Conservation (phyloP, 1,140 invertebrate genomes). For the Mamestra configurata region DNA sequence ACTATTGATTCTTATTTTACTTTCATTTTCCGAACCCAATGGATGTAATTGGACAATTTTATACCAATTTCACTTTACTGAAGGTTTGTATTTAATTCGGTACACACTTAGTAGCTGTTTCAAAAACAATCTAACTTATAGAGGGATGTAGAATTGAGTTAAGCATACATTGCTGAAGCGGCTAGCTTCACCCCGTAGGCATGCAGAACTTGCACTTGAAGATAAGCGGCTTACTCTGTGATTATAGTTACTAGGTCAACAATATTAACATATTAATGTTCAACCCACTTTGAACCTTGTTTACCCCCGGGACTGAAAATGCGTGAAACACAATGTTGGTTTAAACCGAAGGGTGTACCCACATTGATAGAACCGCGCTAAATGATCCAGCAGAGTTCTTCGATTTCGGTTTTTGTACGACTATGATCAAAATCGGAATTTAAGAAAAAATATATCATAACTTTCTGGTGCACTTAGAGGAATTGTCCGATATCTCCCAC, state of each 20-base stretch:
- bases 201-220: constrained; percentile 18
- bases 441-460: no score
- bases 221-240: constrained; percentile 39
- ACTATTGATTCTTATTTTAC: no score
- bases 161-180: not conserved
- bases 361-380: not conserved
- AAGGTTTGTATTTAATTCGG: no score
- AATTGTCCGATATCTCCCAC: no score
- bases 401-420: no score
- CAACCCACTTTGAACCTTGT: constrained; percentile 4
- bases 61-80: no score
- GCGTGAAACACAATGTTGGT: not conserved
- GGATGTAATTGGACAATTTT: no score
- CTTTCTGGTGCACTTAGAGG: no score
- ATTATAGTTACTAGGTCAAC: constrained; percentile 32
- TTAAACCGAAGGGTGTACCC: not conserved
- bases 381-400: not conserved
- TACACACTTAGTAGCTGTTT: no score
- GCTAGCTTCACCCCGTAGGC: not conserved
- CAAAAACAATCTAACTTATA: not conserved
- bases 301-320: constrained; percentile 10
- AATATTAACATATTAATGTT: constrained; percentile 43
- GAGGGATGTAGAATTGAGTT: not conserved
- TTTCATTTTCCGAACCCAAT: no score
- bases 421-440: no score